Base-by-base conservation (phyloP, 2,888 invertebrate genomes). In the Lycaena phlaeas region DNA sequence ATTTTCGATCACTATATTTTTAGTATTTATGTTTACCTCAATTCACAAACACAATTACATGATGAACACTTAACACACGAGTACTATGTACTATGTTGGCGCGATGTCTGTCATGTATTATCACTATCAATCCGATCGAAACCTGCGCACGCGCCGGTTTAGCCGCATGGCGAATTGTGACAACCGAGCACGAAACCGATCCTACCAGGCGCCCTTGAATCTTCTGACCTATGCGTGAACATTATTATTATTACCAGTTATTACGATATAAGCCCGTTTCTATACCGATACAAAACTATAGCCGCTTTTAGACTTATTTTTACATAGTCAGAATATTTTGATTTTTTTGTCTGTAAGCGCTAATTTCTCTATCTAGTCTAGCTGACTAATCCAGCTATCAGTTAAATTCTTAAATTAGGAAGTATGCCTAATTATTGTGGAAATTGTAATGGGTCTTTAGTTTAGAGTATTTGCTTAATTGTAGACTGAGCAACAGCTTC, bases 91-190 rank as follows among this genome's bases (percentile, higher is more conserved):
- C 31, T 41, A 26, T 28, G n/a, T 15, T 40, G 17, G 31, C 36
- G 31, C 38, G 34, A 17, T 25, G 30, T 36, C 39, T 41, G 44
- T 36, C 34, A 36, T 42, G 6, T 37, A 39, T 38, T 43, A 36
- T 36, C n/a, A 14, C 40, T 50, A 45, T 50, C 42, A 44, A 45
- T 41, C 38, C 31, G 42, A 36, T 42, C 44, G 36, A 42, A 44
- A 36, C 43, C 40, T 50, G 45, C 46, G 50, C 43, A 44, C 48
- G 49, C 55, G 55, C 48, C 46, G 53, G 34, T 31, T 46, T 41
- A 46, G 41, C 38, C 47, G 67, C 70, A 68, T 75, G 63, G 77
- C 76, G 68, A 76, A 76, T 75, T 75, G 75, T 76, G 76, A 69
- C 69, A n/a, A 68, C 57, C 46, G 46, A 43, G 48, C 46, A 48